A percentile compares a stretch with the other conserved stretches of the same genome.
phyloP scores from a whole-genome alignment of 2,797 vertebrate genomes.

The Amblyraja radiata region DNA sequence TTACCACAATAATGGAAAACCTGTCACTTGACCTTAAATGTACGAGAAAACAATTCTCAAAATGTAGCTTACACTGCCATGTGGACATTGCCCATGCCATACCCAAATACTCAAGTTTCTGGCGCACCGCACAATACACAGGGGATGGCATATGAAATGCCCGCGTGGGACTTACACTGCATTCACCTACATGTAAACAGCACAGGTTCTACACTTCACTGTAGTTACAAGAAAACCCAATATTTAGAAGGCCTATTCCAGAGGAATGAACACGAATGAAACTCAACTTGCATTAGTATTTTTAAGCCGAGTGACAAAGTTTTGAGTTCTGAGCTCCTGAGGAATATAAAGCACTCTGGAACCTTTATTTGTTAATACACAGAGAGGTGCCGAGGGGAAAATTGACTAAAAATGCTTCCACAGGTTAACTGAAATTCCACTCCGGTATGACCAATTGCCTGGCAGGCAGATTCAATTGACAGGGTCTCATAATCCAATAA shows the following conservation, averaged over 20 bases:
- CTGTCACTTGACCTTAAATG: constrained; percentile 38
- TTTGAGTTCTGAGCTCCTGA: background rate
- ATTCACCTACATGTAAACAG: constrained; percentile 38
- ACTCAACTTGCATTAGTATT: constrained; percentile 18
- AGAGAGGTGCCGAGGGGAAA: background rate
- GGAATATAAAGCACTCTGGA: constrained; percentile 20
- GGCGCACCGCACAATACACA: constrained; percentile 25
- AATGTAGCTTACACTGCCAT: constrained; percentile 32
- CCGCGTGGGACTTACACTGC: constrained; percentile 33
- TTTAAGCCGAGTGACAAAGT: constrained; percentile 21
- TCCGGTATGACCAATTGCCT: background rate
- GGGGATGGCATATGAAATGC: constrained; percentile 33
- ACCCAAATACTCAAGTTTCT: constrained; percentile 37
- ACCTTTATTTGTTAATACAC: background rate
- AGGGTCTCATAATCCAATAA: too few species aligned
- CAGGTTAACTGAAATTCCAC: background rate
- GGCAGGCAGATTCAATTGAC: background rate
- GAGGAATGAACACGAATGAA: constrained; percentile 29
- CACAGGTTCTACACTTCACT: constrained; percentile 37
- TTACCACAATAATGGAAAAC: constrained; percentile 26
- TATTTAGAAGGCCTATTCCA: constrained; percentile 31
- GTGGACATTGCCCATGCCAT: constrained; percentile 20
- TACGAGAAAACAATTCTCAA: constrained; percentile 34
- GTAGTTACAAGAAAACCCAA: constrained; percentile 38
- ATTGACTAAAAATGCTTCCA: background rate